Conservation (phyloP, 2,888 invertebrate species). For the Melieria omissa region DNA sequence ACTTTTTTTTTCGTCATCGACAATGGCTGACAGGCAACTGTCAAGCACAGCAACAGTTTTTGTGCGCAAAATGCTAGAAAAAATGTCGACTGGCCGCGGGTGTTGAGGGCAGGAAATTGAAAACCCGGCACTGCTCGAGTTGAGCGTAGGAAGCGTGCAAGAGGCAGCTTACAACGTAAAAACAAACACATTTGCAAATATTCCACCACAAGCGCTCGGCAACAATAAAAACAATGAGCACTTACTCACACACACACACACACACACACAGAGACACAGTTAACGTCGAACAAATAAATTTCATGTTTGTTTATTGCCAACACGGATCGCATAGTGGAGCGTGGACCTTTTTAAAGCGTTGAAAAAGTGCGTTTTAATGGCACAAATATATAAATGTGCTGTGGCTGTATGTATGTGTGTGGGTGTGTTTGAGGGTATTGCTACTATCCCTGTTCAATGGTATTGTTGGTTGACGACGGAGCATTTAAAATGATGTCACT, state of each 20-base stretch:
- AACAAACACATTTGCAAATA: background rate
- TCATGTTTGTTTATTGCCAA: constrained; percentile 12
- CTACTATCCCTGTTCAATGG: no score
- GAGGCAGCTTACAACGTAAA: background rate
- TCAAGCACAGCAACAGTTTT: no score
- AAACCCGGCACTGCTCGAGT: no score
- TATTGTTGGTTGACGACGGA: background rate
- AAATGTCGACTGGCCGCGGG: background rate
- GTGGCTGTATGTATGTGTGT: no score
- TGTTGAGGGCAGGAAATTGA: background rate
- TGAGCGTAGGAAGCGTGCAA: no score
- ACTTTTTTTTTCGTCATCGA: no score
- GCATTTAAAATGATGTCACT: constrained; percentile 32
- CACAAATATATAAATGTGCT: no score
- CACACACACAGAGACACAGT: background rate
- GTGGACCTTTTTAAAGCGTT: no score
- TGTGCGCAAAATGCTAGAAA: background rate
- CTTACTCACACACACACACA: constrained; percentile 10
- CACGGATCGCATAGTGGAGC: no score
- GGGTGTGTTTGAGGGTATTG: no score
- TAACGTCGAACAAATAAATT: constrained; percentile 24
- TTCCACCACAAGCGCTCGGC: background rate
- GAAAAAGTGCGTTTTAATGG: no score
- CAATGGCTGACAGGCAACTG: no score
- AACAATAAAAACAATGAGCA: background rate